phyloP scores from a whole-genome alignment of 2,113 vertebrate species.

The Periophthalmodon schlosseri region DNA sequence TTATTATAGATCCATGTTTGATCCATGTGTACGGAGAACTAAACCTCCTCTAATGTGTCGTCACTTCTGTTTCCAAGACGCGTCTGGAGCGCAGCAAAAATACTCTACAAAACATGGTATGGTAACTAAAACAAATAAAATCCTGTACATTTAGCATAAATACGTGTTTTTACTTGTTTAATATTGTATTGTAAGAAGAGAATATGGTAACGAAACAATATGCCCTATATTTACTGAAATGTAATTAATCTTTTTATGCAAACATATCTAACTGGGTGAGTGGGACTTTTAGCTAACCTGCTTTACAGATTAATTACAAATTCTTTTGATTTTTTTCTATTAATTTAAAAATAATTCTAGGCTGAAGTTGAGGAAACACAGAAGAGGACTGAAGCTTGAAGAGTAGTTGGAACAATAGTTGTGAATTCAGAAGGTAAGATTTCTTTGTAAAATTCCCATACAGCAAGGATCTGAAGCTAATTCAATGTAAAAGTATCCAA shows the following conservation, averaged over 20 bases:
- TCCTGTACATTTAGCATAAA: too few relatives aligned
- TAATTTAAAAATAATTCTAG: slow-evolving; percentile 45
- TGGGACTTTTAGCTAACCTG: too few relatives aligned
- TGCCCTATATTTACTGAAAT: neutral
- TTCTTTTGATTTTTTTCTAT: neutral
- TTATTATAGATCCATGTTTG: too few relatives aligned
- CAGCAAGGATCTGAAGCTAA: neutral
- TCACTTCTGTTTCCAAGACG: slow-evolving; percentile 53
- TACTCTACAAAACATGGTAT: neutral
- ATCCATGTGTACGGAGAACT: too few relatives aligned
- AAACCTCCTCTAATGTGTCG: slow-evolving; percentile 35
- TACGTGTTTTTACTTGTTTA: too few relatives aligned
- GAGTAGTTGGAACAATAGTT: slow-evolving; percentile 80
- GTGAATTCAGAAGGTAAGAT: slow-evolving; percentile 82
- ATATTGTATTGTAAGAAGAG: too few relatives aligned
- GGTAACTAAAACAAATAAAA: neutral
- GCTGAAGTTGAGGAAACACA: slow-evolving; percentile 84
- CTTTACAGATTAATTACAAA: too few relatives aligned
- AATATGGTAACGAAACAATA: neutral
- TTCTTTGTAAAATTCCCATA: neutral
- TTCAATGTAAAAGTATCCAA: neutral
- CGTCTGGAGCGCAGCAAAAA: neutral
- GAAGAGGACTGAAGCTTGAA: slow-evolving; percentile 83
- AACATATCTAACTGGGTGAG: too few relatives aligned
- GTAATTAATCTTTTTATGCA: too few relatives aligned